Base-by-base conservation (phyloP, 2,888 invertebrate species). In the Sesamia inferens region DNA sequence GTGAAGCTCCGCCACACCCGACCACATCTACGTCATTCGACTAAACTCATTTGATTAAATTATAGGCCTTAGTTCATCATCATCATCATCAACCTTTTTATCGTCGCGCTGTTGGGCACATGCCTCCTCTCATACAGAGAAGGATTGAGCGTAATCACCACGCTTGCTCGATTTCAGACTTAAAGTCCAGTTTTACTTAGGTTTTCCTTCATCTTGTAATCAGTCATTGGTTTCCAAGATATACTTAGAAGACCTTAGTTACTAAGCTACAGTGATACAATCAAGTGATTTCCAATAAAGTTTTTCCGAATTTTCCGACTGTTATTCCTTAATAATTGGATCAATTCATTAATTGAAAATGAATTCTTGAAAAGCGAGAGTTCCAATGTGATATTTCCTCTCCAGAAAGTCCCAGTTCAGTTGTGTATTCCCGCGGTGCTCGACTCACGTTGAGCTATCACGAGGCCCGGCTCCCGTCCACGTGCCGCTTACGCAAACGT, bases 391-490 rank as follows among this genome's bases (percentile, higher is more conserved):
- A 81, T 77, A 78, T 81, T 83, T 81, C 78, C 70, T 65, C 65
- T 70, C 74, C 68, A 76, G 72, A 67, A 54, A 68, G 68, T 76
- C 64, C 80, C 74, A 72, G 74, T 83, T 87, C 55, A 39, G 54
- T 55, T 48, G 81, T 80, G 82, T 87, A 83, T 76, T 83, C 83
- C 78, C 75, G 83, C 61, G 54, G 39, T 57, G 74, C 47, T 3
- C 61, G 73, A 81, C 85, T 94, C 94, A 94, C 94, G 93, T 93
- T 93, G 91, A 76, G 74, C 77, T 74, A 83, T 89, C 94, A 93
- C 94, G 93, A 85, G 93, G 92, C 90, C 54, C 74, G 83, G 81
- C 73, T 62, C 79, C 74, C 65, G 64, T 78, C 88, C 92, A 89
- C 93, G 92, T 92, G 90, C 76, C 76, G 71, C 77, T 91, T 90